Percentiles rank a stretch among this genome's conserved stretches.
Evolutionary conservation across 2,797 vertebrate genomes (phyloP).

Genomic region (Anniella stebbinsi): DNA sequence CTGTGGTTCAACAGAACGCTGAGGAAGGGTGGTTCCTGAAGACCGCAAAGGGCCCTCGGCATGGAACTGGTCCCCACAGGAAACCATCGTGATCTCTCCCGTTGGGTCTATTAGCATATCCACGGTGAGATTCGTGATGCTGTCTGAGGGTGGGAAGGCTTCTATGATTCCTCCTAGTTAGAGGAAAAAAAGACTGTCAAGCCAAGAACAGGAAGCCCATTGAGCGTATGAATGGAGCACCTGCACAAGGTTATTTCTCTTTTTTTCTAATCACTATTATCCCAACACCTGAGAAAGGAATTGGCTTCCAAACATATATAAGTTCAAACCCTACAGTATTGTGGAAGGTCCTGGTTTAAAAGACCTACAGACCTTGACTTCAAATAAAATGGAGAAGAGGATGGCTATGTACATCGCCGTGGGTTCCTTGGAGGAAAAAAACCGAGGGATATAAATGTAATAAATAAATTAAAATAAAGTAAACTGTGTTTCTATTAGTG

Average conservation of each 20-base stretch:
- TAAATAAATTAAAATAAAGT: no score
- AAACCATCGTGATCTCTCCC: slow-evolving; percentile 83
- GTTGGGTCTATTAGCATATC: slow-evolving; percentile 90
- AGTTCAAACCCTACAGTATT: no score
- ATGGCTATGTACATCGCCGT: no score
- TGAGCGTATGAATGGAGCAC: not conserved
- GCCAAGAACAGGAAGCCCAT: not conserved
- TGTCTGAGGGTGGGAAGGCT: slow-evolving; percentile 84
- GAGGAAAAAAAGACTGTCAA: slow-evolving; percentile 31
- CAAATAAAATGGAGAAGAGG: no score
- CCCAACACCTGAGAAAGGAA: not conserved
- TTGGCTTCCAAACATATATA: not conserved
- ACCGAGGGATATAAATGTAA: no score
- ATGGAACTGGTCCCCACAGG: slow-evolving; percentile 89
- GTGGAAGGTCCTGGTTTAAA: not conserved
- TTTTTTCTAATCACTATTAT: not conserved
- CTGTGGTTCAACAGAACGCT: slow-evolving; percentile 83
- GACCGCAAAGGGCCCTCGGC: slow-evolving; percentile 80
- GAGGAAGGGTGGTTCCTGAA: slow-evolving; percentile 85
- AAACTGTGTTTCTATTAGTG: not conserved
- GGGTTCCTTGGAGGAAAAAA: no score
- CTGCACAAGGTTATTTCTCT: not conserved
- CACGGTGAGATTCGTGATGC: slow-evolving; percentile 86
- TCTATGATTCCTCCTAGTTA: slow-evolving; percentile 89
- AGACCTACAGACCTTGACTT: not conserved